Evolutionary conservation across 2,113 vertebrate species (phyloP).

Genomic region (Oceanites oceanicus): DNA sequence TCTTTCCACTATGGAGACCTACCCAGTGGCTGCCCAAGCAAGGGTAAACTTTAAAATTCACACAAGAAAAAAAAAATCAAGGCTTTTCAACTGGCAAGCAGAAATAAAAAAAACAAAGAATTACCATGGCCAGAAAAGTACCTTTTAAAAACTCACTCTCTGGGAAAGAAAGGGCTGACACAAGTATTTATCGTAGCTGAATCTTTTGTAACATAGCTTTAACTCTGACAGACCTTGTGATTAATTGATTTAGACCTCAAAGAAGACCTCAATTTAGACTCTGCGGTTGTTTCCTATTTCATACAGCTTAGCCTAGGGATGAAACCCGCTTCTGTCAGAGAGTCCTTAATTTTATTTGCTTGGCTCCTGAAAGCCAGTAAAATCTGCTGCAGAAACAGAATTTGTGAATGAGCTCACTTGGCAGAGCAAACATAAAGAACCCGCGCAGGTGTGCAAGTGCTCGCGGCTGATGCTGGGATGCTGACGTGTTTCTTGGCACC

Average conservation of each 20-base stretch:
- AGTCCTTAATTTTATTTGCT: slow-evolving; percentile 23
- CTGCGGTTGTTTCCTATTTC: not conserved
- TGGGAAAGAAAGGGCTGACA: not conserved
- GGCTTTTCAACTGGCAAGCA: not conserved
- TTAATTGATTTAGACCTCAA: slow-evolving; percentile 46
- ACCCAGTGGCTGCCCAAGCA: not conserved
- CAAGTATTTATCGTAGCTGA: not conserved
- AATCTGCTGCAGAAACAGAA: slow-evolving; percentile 4
- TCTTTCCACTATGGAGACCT: not conserved
- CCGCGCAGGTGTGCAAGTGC: not conserved
- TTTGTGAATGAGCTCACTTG: not conserved
- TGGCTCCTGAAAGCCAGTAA: not conserved
- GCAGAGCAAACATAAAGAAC: not conserved
- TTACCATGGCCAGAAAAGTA: not conserved
- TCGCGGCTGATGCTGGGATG: not conserved
- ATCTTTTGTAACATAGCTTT: not conserved
- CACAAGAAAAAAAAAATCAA: not conserved
- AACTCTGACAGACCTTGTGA: not conserved
- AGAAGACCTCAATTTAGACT: slow-evolving; percentile 20
- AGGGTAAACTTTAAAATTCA: not conserved
- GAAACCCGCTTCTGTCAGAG: not conserved
- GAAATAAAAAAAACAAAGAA: not conserved
- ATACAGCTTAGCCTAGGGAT: not conserved
- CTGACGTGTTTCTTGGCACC: not conserved
- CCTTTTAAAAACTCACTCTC: not conserved